Base-by-base conservation (phyloP, 2,888 invertebrate species). In the Thera britannica region DNA sequence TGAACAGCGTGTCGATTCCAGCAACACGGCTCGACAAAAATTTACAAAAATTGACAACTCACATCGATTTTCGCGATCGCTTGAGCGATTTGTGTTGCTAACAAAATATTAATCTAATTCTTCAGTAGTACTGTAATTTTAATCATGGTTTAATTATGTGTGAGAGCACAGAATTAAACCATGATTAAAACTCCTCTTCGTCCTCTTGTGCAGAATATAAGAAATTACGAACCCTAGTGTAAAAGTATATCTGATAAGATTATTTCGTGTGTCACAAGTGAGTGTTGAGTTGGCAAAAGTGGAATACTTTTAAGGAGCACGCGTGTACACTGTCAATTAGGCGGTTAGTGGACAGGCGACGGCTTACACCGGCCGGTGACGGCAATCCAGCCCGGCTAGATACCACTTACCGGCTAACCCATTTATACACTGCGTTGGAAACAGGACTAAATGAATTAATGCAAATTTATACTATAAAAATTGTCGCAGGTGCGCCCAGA, bases 391-490 rank as follows among this genome's bases (percentile, higher is more conserved):
- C 77, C 76, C 80, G 83, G 83, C 89, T 89, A 90, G 90, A 88
- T 85, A 86, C 90, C 90, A 91, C 86, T 93, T 89, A 92, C 93
- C 93, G 89, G 90, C 90, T 93, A 93, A 93, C 93, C 93, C 90
- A 93, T 93, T 92, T 93, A 92, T 89, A 89, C 88, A 80, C 80
- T 78, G 84, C 87, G 85, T 84, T 90, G 88, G 70, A 88, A 92
- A 93, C 92, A 92, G 92, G 90, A 90, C 89, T 89, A 92, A 92
- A 92, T 92, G 92, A 92, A 92, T 93, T 92, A 92, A 93, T 93
- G 93, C 90, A 92, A 93, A 93, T 93, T 89, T 93, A 93, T 93
- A 92, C 93, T 90, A 92, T 93, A 93, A 93, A 93, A 93, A 93
- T 92, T 93, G 93, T 93, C 92, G 93, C 93, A 93, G 93, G 93